phyloP scores from a whole-genome alignment of 2,797 vertebrate genomes.

The Pseudomugil tenellus region DNA sequence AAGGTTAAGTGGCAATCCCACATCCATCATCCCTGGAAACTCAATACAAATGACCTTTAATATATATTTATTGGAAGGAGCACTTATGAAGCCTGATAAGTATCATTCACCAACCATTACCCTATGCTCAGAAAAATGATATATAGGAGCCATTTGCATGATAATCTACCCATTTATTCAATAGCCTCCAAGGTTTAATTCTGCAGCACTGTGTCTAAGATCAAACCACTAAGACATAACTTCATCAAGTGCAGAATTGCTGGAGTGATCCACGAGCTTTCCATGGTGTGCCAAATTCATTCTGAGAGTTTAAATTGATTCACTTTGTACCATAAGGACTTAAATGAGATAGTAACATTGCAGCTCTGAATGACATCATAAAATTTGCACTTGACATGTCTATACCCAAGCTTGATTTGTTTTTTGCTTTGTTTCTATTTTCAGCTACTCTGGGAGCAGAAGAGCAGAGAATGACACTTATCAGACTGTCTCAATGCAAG shows the following conservation, averaged over 20 bases:
- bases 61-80: constrained; percentile 81
- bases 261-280: constrained; percentile 78
- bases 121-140: constrained; percentile 79
- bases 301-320: constrained; percentile 72
- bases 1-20: constrained; percentile 86
- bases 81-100: constrained; percentile 84
- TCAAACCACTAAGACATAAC: constrained; percentile 59
- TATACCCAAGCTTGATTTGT: constrained; percentile 44
- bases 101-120: constrained; percentile 80
- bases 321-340: constrained; percentile 71
- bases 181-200: constrained; percentile 72
- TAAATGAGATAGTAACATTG: constrained; percentile 80
- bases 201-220: constrained; percentile 66
- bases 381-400: constrained; percentile 61
- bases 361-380: constrained; percentile 76
- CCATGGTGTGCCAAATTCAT: constrained; percentile 79
- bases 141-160: constrained; percentile 76
- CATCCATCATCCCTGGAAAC: constrained; percentile 80
- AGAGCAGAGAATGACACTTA: constrained; percentile 16
- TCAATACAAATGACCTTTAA: constrained; percentile 75
- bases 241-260: constrained; percentile 70
- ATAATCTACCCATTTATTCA: constrained; percentile 72
- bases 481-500: constrained; percentile 19
- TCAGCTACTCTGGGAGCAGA: constrained; percentile 27
- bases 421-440: constrained; percentile 31